Conservation (phyloP, 2,888 invertebrate genomes). For the Lobophora halterata region DNA sequence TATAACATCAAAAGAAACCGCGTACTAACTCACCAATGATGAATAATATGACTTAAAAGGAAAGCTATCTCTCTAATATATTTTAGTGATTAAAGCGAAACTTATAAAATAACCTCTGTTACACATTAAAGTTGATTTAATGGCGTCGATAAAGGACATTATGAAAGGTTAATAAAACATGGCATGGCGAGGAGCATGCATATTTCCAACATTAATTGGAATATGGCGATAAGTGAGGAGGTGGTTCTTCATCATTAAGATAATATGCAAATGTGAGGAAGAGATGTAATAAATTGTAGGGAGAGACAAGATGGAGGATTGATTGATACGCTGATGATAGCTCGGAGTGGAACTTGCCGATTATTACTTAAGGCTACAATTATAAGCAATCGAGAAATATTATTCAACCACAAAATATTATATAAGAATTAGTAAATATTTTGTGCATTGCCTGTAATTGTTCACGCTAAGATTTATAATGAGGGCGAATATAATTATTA, state of each 20-base stretch:
- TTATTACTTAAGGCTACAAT: slow-evolving; percentile 35
- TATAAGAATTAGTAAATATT: too few species aligned
- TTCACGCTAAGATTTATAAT: too few species aligned
- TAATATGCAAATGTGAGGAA: slow-evolving; percentile 64
- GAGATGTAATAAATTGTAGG: slow-evolving; percentile 53
- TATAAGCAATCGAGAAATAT: slow-evolving; percentile 19
- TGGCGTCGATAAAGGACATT: slow-evolving; percentile 56
- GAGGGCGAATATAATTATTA: too few species aligned
- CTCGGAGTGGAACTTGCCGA: slow-evolving; percentile 41
- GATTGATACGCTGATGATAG: slow-evolving; percentile 61
- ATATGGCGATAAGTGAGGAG: slow-evolving; percentile 65
- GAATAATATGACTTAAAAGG: slow-evolving; percentile 12
- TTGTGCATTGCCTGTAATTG: too few species aligned
- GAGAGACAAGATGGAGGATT: slow-evolving; percentile 47
- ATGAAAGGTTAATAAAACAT: slow-evolving; percentile 70
- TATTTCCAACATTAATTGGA: slow-evolving; percentile 71
- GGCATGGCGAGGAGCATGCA: slow-evolving; percentile 49
- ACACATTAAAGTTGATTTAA: slow-evolving; percentile 60
- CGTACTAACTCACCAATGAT: slow-evolving; percentile 2
- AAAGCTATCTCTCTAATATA: slow-evolving; percentile 25
- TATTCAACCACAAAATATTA: too few species aligned
- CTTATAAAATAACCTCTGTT: slow-evolving; percentile 47
- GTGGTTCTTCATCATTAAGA: slow-evolving; percentile 68
- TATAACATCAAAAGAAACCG: too few species aligned
- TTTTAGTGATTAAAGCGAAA: slow-evolving; percentile 38